phyloP scores from a whole-genome alignment of 1,140 invertebrate species.

The Gonioctena quinquepunctata region DNA sequence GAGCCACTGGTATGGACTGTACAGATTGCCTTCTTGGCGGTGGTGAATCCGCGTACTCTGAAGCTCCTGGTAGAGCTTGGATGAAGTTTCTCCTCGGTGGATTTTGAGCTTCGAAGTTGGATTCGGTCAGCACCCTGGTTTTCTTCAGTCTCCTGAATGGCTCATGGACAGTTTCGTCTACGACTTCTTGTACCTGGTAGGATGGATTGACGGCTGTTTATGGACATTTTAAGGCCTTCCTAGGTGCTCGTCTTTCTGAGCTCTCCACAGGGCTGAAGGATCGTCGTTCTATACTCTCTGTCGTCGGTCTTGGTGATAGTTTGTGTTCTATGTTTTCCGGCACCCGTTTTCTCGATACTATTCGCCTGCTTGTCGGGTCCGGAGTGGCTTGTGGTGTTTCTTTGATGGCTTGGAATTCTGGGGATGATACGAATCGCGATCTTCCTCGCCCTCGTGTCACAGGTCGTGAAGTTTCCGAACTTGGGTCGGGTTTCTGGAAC shows the following conservation, averaged over 20 bases:
- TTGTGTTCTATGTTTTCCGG: conserved; percentile 22
- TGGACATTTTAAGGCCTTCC: background rate
- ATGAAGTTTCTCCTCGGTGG: background rate
- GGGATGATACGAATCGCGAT: conserved; percentile 42
- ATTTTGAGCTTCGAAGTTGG: conserved; percentile 23
- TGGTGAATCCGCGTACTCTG: background rate
- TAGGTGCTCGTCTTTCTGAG: conserved; percentile 13
- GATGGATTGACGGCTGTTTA: background rate
- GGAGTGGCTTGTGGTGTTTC: conserved; percentile 12
- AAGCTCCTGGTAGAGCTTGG: background rate
- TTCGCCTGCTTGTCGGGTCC: conserved; percentile 21
- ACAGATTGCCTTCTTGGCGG: background rate
- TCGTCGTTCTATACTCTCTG: background rate
- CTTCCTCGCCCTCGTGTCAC: conserved; percentile 40
- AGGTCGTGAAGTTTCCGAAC: conserved; percentile 20
- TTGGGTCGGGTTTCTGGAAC: conserved; percentile 37
- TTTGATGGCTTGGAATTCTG: conserved; percentile 35
- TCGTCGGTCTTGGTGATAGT: background rate
- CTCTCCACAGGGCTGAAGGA: background rate
- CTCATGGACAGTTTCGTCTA: conserved; percentile 46
- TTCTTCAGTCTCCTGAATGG: conserved; percentile 33
- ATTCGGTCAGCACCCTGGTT: conserved; percentile 46
- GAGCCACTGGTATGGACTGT: background rate
- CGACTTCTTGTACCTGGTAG: conserved; percentile 50
- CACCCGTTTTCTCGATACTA: conserved; percentile 31